phyloP scores from a whole-genome alignment of 2,113 vertebrate species.

The Plecotus auritus region DNA sequence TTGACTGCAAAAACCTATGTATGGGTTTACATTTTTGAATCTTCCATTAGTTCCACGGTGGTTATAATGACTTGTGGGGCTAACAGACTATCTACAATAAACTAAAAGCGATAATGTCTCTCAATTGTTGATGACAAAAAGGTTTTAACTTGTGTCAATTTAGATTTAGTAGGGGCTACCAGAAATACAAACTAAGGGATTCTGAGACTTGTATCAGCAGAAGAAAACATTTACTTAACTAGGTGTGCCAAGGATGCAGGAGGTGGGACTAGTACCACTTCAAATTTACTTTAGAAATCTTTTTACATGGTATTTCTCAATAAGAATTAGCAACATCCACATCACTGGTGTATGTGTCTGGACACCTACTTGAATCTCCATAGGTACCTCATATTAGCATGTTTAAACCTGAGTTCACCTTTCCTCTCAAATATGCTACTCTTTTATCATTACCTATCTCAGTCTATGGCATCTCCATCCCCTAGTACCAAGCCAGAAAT shows the following conservation, averaged over 20 bases:
- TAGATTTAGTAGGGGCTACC: neutral
- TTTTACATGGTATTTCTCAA: neutral
- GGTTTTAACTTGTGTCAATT: neutral
- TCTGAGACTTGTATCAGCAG: neutral
- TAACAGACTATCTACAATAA: neutral
- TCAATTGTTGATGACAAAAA: neutral
- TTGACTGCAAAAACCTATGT: neutral
- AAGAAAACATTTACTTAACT: neutral
- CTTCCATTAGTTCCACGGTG: neutral
- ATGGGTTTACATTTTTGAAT: neutral
- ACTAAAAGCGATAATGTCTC: conserved; percentile 11
- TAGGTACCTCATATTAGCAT: neutral
- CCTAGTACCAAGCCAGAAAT: neutral
- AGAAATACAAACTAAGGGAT: neutral
- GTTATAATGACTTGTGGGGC: neutral
- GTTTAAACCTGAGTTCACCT: neutral
- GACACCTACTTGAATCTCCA: neutral
- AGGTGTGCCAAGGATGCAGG: neutral
- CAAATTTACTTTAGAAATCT: neutral
- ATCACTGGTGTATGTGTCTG: neutral
- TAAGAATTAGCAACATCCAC: neutral
- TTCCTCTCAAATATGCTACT: neutral
- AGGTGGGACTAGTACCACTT: neutral
- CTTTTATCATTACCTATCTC: neutral
- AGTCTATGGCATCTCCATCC: neutral